A percentile compares a stretch with the other conserved stretches of the same genome.
Conservation (phyloP, 2,113 vertebrate species). For the Pollimyrus isidori region DNA sequence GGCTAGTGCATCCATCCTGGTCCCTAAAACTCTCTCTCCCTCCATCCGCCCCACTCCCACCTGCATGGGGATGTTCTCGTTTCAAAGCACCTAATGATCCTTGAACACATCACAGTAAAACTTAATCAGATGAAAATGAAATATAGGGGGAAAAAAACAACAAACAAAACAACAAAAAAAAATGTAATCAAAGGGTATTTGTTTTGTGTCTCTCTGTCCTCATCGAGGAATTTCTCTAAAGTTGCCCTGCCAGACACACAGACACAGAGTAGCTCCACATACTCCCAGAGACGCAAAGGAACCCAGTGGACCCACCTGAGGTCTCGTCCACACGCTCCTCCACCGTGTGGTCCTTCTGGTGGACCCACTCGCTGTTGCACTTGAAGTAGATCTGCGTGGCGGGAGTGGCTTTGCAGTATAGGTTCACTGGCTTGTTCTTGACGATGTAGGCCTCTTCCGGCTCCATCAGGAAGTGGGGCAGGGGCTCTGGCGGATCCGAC, state of each 20-base stretch:
- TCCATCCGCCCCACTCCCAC: not conserved
- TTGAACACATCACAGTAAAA: not conserved
- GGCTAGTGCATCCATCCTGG: not conserved
- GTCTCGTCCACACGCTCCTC: conserved; percentile 88
- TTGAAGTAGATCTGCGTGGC: conserved; percentile 97
- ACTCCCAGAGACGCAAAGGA: not conserved
- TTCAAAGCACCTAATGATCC: not conserved
- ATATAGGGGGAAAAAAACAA: not conserved
- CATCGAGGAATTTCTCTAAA: not conserved
- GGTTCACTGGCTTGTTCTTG: conserved; percentile 87
- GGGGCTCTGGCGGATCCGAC: conserved; percentile 86
- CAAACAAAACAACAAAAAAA: not conserved
- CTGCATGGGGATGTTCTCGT: not conserved
- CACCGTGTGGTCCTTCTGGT: conserved; percentile 91
- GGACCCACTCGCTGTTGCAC: conserved; percentile 96
- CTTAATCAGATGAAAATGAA: not conserved
- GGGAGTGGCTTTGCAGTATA: conserved; percentile 90
- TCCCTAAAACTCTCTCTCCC: not conserved
- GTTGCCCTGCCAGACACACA: not conserved
- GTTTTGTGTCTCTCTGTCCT: not conserved
- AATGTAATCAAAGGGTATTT: not conserved
- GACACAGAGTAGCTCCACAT: not conserved
- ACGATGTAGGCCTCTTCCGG: conserved; percentile 92
- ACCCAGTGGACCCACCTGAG: conserved; percentile 67
- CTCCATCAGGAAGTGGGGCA: conserved; percentile 90